A percentile compares a stretch with the other conserved stretches of the same genome.
Conservation (phyloP, 1,140 invertebrate genomes). For the Pseudomyrmex concolor region DNA sequence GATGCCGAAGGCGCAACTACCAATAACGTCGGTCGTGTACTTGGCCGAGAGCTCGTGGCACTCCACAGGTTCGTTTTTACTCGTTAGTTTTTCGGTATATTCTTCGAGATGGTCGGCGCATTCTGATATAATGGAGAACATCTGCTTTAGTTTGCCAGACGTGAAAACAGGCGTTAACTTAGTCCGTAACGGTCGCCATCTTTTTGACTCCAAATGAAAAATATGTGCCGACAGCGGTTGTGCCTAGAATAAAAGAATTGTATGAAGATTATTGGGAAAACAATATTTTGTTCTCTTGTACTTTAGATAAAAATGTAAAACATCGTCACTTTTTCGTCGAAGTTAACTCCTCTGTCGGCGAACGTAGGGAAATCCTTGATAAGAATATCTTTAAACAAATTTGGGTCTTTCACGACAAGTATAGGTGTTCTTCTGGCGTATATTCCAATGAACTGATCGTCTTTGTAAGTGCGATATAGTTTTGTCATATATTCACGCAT, state of each 20-base stretch:
- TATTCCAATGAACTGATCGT: constrained; percentile 78
- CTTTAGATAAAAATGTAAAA: too few relatives aligned
- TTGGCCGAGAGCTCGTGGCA: constrained; percentile 83
- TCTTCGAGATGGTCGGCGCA: constrained; percentile 78
- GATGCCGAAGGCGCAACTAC: constrained; percentile 75
- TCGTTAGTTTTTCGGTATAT: constrained; percentile 75
- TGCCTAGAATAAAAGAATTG: too few relatives aligned
- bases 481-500: too few relatives aligned
- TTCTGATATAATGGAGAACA: not conserved
- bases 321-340: not conserved
- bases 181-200: too few relatives aligned
- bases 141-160: too few relatives aligned
- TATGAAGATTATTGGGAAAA: too few relatives aligned
- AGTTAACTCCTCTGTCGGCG: constrained; percentile 76
- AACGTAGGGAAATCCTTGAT: constrained; percentile 85
- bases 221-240: too few relatives aligned
- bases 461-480: too few relatives aligned
- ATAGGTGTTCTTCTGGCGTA: constrained; percentile 78
- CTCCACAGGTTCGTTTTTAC: constrained; percentile 78
- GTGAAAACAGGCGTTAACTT: too few relatives aligned
- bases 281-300: too few relatives aligned
- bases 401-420: constrained; percentile 82
- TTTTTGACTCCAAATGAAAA: too few relatives aligned
- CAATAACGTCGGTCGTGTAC: constrained; percentile 86
- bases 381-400: constrained; percentile 83